Evolutionary conservation across 2,113 vertebrate genomes (phyloP), one percentile per base, ranked within the genome.

Genomic region (Felis chaus): DNA sequence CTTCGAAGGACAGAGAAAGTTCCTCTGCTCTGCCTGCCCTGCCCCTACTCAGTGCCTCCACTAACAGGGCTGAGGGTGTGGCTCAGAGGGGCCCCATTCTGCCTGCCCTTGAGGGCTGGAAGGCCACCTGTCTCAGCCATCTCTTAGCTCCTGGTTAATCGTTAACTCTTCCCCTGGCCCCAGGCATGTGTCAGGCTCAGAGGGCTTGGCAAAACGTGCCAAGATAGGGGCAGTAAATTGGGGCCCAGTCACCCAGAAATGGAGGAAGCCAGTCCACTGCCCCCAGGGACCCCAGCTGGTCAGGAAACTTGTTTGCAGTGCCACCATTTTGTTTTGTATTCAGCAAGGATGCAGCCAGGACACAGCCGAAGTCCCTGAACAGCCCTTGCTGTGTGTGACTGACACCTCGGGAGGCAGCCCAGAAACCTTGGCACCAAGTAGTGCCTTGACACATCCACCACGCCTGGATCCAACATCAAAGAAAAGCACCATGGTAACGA

Each of bases 111-210:
- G 71, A 53, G 86, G n/a, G 63, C 5, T 0, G 0, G 79, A 76
- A 78, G 8, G 57, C 57, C 8, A 48, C 36, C 29, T 21, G 6
- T 6, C 31, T 89, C 55, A 73, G 65, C 36, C 78, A 78, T 57
- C 94, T 94, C 83, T 94, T 68, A 53, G 92, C 92, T 92, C 93
- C 65, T 63, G 50, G 95, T 97, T 98, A 98, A 97, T 97, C 36
- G 36, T 96, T 97, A 98, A 97, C 96, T 81, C 50, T 87, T 94
- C 25, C 65, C 92, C 87, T 68, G 27, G 76, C 83, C 53, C 53
- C 65, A 7, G 53, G 45, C 69, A 92, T 63, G 79, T 80, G 29
- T 89, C 71, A 48, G 69, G 89, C 63, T 97, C 89, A 92, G 63
- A 85, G 83, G 95, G 84, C 92, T 92, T 85, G 41, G 82, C 69